Conservation (phyloP, 2,888 invertebrate genomes). For the Drosophila mercatorum region DNA sequence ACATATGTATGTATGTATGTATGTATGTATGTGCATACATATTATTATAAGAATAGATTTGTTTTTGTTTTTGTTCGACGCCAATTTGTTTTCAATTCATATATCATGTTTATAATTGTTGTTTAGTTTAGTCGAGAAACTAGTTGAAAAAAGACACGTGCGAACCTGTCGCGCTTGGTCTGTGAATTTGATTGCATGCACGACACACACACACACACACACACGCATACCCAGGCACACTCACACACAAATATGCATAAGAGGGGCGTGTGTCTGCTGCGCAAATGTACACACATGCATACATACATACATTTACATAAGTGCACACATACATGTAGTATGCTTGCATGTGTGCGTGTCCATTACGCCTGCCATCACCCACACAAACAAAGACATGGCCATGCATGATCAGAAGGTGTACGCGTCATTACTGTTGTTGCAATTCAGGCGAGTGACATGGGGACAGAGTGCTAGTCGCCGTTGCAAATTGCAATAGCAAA, state of each 20-base stretch:
- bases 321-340: background rate
- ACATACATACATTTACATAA: background rate
- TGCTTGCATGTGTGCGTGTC: background rate
- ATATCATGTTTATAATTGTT: slow-evolving; percentile 14
- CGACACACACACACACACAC: background rate
- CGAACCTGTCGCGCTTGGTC: slow-evolving; percentile 12
- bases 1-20: background rate
- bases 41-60: background rate
- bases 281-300: background rate
- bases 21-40: background rate
- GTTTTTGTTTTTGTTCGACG: background rate
- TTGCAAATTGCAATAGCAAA: slow-evolving; percentile 11
- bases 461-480: slow-evolving; percentile 24
- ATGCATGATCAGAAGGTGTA: slow-evolving; percentile 14
- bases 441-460: slow-evolving; percentile 2
- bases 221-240: too few species aligned
- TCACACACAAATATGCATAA: background rate
- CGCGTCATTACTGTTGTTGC: background rate
- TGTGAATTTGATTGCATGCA: background rate
- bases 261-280: background rate
- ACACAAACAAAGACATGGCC: background rate
- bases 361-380: slow-evolving; percentile 8
- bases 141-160: slow-evolving; percentile 42
- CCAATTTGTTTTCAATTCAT: slow-evolving; percentile 1
- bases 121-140: slow-evolving; percentile 24